A percentile compares a stretch with the other conserved stretches of the same genome.
Evolutionary conservation across 1,140 invertebrate genomes (phyloP).

Genomic region (Cheumatopsyche charites): DNA sequence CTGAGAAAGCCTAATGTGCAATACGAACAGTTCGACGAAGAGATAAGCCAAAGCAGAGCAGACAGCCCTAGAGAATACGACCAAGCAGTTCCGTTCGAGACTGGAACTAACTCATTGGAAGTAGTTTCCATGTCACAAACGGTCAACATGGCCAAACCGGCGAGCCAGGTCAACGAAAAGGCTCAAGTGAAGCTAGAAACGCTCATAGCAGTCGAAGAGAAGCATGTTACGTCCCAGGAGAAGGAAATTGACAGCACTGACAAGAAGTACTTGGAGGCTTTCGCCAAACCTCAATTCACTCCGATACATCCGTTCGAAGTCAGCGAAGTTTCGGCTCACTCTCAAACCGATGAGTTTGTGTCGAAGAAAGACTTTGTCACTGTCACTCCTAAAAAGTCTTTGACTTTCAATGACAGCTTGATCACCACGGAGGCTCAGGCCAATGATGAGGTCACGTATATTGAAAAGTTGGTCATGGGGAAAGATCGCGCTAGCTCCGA

Average conservation of each 20-base stretch:
- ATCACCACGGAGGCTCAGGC: conserved; percentile 63
- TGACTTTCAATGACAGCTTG: conserved; percentile 66
- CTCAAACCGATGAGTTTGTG: conserved; percentile 61
- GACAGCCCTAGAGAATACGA: conserved; percentile 27
- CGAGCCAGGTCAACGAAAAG: conserved; percentile 55
- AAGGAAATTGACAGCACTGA: conserved; percentile 60
- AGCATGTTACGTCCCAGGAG: conserved; percentile 61
- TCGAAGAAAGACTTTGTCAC: conserved; percentile 58
- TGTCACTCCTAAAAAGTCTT: conserved; percentile 59
- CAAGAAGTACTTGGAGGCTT: conserved; percentile 53
- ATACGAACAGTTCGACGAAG: conserved; percentile 14
- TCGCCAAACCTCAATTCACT: conserved; percentile 62
- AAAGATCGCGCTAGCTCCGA: conserved; percentile 61
- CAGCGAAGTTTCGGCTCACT: conserved; percentile 64
- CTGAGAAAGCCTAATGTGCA: conserved; percentile 14
- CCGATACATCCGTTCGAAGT: conserved; percentile 66
- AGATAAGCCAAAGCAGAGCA: conserved; percentile 8
- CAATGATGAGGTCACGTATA: conserved; percentile 53
- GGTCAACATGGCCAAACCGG: conserved; percentile 60
- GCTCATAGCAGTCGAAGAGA: conserved; percentile 61
- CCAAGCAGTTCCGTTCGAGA: conserved; percentile 35
- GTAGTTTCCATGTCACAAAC: conserved; percentile 59
- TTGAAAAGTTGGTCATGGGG: conserved; percentile 52
- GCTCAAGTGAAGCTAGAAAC: conserved; percentile 64
- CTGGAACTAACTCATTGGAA: conserved; percentile 51